Base-by-base conservation (phyloP, 2,888 invertebrate genomes). In the Spialia ferax region DNA sequence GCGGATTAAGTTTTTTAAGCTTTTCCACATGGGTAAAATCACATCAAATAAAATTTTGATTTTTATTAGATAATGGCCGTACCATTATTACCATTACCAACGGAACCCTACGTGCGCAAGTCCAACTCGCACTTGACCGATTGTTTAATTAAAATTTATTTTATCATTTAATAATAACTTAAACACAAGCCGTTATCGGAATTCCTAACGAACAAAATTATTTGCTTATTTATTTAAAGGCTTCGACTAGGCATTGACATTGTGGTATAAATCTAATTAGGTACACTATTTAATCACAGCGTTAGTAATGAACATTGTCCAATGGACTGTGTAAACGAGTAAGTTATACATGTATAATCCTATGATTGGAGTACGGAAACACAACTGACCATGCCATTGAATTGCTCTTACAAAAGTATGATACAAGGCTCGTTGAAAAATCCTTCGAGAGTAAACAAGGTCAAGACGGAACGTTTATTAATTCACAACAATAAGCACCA, bases 381-480 rank as follows among this genome's bases (percentile, higher is more conserved):
- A 55, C n/a, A 15, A 55, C 15, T 55, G 54, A 55, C 54, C 54
- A 15, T 55, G 54, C 29, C 54, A 55, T 55, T 55, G 26, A 29
- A 55, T 55, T 15, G 15, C 15, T 52, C 11, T 52, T 52, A 63
- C 20, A 13, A 63, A 42, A 63, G 54, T 42, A 7, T 20, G 35
- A 35, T 35, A 56, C 20, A 32, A 63, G 42, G 29, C 54, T 18
- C 13, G 35, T 35, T 11, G 4, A 23, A 45, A 23, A 45, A 60
- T 61, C 61, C 55, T 61, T 62, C 45, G 18, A 52, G 48, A 55
- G n/a, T n/a, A 62, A 60, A 50, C 66, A 67, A 67, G 67, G 61
- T 62, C 67, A 56, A 48, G 45, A 42, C 32, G 66, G 20, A 29
- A 48, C 67, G 55, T 55, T 61, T 67, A 67, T 67, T 67, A 67